Percentiles rank a stretch among this genome's conserved stretches.
phyloP scores from a whole-genome alignment of 2,888 invertebrate genomes.

The Cerastis leucographa region DNA sequence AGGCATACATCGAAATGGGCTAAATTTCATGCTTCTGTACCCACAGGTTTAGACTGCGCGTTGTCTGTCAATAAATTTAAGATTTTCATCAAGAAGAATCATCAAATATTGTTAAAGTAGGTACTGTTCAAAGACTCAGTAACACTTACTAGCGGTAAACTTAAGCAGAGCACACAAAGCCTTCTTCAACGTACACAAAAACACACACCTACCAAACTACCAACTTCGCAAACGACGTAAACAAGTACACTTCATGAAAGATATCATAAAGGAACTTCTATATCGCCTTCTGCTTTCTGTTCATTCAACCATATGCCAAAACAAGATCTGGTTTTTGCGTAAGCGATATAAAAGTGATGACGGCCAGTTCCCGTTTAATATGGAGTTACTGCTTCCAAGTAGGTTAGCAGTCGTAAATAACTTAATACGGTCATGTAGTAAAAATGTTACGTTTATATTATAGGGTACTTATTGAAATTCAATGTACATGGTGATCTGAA shows the following conservation, averaged over 20 bases:
- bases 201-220: slow-evolving; percentile 1
- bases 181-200: background rate
- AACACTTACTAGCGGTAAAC: slow-evolving; percentile 6
- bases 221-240: slow-evolving; percentile 28
- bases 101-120: background rate
- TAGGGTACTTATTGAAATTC: slow-evolving; percentile 36
- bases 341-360: slow-evolving; percentile 44
- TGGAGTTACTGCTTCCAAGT: slow-evolving; percentile 42
- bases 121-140: slow-evolving; percentile 6
- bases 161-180: slow-evolving; percentile 12
- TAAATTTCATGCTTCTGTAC: background rate
- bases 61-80: background rate
- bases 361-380: slow-evolving; percentile 29
- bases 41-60: background rate
- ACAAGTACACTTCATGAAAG: slow-evolving; percentile 34
- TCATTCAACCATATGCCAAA: slow-evolving; percentile 34
- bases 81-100: background rate
- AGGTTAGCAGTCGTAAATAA: slow-evolving; percentile 53
- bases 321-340: slow-evolving; percentile 47
- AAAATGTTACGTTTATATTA: slow-evolving; percentile 46
- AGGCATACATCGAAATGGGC: no score
- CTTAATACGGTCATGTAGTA: slow-evolving; percentile 43
- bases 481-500: slow-evolving; percentile 21
- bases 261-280: slow-evolving; percentile 17
- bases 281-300: slow-evolving; percentile 45